Evolutionary conservation across 1,140 invertebrate species (phyloP), one percentile per base, ranked within the genome.

Genomic region (Drosophila kanapiae): DNA sequence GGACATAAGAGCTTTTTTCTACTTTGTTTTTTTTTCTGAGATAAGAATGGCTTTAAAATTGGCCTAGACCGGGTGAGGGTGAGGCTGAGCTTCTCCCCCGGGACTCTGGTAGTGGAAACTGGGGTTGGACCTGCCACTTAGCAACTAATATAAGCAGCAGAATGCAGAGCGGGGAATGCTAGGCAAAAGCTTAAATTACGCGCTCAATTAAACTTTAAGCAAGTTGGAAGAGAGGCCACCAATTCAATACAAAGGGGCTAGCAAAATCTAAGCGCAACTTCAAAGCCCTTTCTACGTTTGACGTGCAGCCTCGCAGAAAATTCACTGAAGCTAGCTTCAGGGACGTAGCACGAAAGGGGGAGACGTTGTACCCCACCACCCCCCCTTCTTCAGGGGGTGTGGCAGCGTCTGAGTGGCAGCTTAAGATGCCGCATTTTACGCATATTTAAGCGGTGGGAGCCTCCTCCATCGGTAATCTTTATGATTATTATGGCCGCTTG

Each of bases 141-240:
- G 75, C 74, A 87, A 87, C 83, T 87, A 83, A 59, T 71, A 71
- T 72, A 58, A 71, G 35, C 61, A 51, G 3, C 60, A 38, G 48
- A 33, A 62, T 56, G 43, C 54, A 48, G 37, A 31, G 40, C 16
- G 14, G 29, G 51, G 51, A 63, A 59, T 70, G 70, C 82, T 85
- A 61, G 65, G 82, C 64, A 86, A 88, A 87, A 83, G 83, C 83
- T 87, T 88, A 88, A 87, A 87, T 87, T 87, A 88, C 80, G 53
- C 80, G 84, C 80, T 88, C 83, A 87, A 87, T 87, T 87, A 88
- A 87, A 87, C 83, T 88, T 87, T 84, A 82, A 83, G 85, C 64
- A 87, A 87, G 64, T 87, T 65, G 68, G 43, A 29, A 59, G 49
- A 65, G 49, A 69, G 68, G 35, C 56, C 75, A 45, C 57, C 70